These are phyloP conservation scores for Dryadula phaetusa DNA, from an alignment of 2,888 invertebrate species.

Conservation along the genomic window DNA sequence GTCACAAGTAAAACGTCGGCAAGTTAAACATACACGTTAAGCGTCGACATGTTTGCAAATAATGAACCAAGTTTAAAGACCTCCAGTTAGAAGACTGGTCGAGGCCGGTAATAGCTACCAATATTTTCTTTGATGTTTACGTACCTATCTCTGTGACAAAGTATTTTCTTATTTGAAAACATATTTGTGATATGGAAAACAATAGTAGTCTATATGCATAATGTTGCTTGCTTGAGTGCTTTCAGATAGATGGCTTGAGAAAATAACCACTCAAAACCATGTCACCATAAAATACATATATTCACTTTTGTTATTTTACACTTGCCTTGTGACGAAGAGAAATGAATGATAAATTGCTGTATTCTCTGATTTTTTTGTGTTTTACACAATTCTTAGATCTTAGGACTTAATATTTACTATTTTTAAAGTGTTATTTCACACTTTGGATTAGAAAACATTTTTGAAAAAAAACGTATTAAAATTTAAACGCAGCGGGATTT, in stretches of 20 bases:
- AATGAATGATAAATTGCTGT: not conserved
- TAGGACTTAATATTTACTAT: too few species aligned
- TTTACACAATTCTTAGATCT: too few species aligned
- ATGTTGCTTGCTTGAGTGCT: constrained; percentile 23
- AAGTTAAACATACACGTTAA: constrained; percentile 26
- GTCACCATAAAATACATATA: not conserved
- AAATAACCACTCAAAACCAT: not conserved
- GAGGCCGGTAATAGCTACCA: constrained; percentile 52
- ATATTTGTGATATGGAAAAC: constrained; percentile 67
- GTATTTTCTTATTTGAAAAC: constrained; percentile 40
- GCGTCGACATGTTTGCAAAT: constrained; percentile 41
- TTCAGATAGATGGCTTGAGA: not conserved
- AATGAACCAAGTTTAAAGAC: constrained; percentile 47
- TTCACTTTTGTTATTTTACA: not conserved
- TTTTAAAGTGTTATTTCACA: too few species aligned
- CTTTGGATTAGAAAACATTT: too few species aligned
- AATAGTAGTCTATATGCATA: constrained; percentile 64
- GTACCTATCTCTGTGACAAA: constrained; percentile 59
- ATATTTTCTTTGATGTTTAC: constrained; percentile 59
- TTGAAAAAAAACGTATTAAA: too few species aligned
- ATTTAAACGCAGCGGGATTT: too few species aligned
- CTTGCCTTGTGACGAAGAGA: not conserved
- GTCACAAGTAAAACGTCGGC: constrained; percentile 31
- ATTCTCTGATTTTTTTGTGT: not conserved
- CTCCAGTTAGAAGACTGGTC: constrained; percentile 46